phyloP scores from a whole-genome alignment of 2,113 vertebrate genomes.

The Oncorhynchus gorbuscha region DNA sequence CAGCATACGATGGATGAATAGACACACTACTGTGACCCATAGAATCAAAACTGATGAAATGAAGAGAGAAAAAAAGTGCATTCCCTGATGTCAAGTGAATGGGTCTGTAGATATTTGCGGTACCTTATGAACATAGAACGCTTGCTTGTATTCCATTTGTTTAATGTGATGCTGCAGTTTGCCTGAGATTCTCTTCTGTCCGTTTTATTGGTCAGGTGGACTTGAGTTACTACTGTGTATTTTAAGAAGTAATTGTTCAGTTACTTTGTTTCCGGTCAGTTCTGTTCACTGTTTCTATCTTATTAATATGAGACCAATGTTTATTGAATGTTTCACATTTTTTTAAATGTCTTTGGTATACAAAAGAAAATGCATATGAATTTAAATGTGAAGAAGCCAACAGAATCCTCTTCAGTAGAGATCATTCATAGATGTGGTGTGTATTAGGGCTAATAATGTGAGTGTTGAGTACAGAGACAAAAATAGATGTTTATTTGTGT shows the following conservation, averaged over 20 bases:
- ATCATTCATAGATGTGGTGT: too few species aligned
- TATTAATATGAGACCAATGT: conserved; percentile 57
- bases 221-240: conserved; percentile 46
- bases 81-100: neutral
- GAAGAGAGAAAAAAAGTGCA: too few species aligned
- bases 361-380: too few species aligned
- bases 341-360: conserved; percentile 20
- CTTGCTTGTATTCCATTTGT: conserved; percentile 24
- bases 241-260: conserved; percentile 14
- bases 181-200: conserved; percentile 46
- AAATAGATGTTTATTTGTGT: too few species aligned
- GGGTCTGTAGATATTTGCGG: neutral
- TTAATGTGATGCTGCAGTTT: conserved; percentile 55
- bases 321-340: conserved; percentile 46
- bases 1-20: too few species aligned
- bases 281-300: conserved; percentile 30
- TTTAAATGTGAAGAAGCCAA: too few species aligned
- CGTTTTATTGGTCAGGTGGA: conserved; percentile 70
- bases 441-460: too few species aligned
- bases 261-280: conserved; percentile 24
- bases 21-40: too few species aligned
- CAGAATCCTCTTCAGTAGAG: too few species aligned
- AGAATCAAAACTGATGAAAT: neutral
- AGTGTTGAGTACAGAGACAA: too few species aligned
- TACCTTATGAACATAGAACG: conserved; percentile 30